Conservation (phyloP, 1,140 invertebrate species). For the Amphibalanus amphitrite region DNA sequence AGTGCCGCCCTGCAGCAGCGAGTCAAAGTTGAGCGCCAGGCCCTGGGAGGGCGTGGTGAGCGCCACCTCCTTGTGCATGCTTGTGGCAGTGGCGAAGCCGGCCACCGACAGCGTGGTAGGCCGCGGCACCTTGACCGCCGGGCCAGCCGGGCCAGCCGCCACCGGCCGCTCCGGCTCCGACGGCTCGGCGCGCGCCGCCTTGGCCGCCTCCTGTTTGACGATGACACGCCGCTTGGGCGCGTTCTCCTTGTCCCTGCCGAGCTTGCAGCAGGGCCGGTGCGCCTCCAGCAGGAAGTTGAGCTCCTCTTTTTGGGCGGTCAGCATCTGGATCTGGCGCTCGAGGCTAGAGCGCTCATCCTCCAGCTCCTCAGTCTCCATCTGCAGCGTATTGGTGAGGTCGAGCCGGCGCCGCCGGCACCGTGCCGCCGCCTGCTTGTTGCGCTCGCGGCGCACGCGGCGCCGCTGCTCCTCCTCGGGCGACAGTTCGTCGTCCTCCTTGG, state of each 20-base stretch:
- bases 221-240: background rate
- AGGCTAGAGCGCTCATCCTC: slow-evolving; percentile 62
- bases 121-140: slow-evolving; percentile 30
- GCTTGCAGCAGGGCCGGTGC: slow-evolving; percentile 44
- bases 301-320: slow-evolving; percentile 57
- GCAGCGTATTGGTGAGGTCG: slow-evolving; percentile 80
- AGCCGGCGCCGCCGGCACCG: slow-evolving; percentile 84
- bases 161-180: slow-evolving; percentile 28
- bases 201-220: slow-evolving; percentile 14
- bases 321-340: slow-evolving; percentile 59
- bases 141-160: slow-evolving; percentile 16
- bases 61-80: slow-evolving; percentile 31
- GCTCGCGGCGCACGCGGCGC: slow-evolving; percentile 60
- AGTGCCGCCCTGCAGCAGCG: slow-evolving; percentile 78
- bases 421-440: slow-evolving; percentile 91
- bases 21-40: slow-evolving; percentile 71
- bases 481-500: slow-evolving; percentile 26
- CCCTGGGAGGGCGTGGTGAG: slow-evolving; percentile 75
- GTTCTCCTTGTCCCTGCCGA: slow-evolving; percentile 8
- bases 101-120: slow-evolving; percentile 17
- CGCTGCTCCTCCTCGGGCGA: slow-evolving; percentile 81
- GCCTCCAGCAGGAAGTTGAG: slow-evolving; percentile 57
- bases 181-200: slow-evolving; percentile 14
- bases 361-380: slow-evolving; percentile 72
- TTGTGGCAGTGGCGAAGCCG: slow-evolving; percentile 9